A percentile compares a stretch with the other conserved stretches of the same genome.
phyloP scores from a whole-genome alignment of 2,113 vertebrate genomes.

The Litocranius walleri region DNA sequence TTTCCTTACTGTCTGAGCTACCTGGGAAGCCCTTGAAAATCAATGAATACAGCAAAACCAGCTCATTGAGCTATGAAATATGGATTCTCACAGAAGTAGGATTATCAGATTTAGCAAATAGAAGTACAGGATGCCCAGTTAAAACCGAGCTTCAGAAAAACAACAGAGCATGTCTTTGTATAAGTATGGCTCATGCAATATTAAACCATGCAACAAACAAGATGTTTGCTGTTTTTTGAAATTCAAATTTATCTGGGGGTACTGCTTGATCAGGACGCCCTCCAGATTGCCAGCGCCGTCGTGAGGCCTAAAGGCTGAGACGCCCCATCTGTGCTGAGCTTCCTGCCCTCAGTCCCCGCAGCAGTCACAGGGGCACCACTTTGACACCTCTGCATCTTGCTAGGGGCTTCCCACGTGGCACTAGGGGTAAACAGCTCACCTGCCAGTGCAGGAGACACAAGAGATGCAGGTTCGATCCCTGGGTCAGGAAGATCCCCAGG shows the following conservation, averaged over 20 bases:
- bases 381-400: not conserved
- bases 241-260: not conserved
- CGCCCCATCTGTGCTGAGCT: fast-evolving
- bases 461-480: not conserved
- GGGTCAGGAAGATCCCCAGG: not conserved
- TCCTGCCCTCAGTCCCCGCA: fast-evolving
- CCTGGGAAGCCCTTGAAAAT: not conserved
- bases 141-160: not conserved
- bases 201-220: too few species aligned
- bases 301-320: not conserved
- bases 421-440: not conserved
- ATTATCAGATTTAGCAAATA: not conserved
- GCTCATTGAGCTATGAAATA: not conserved
- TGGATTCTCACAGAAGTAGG: not conserved
- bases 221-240: not conserved
- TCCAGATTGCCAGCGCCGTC: fast-evolving
- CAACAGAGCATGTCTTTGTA: not conserved
- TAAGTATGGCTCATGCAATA: not conserved
- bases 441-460: not conserved
- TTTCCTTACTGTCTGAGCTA: not conserved
- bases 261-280: not conserved
- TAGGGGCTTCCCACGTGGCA: not conserved
- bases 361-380: fast-evolving
- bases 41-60: not conserved
- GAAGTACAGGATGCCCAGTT: not conserved